Percentiles rank a stretch among this genome's conserved stretches.
Evolutionary conservation across 2,888 invertebrate genomes (phyloP).

Genomic region (Willowsia nigromaculata): DNA sequence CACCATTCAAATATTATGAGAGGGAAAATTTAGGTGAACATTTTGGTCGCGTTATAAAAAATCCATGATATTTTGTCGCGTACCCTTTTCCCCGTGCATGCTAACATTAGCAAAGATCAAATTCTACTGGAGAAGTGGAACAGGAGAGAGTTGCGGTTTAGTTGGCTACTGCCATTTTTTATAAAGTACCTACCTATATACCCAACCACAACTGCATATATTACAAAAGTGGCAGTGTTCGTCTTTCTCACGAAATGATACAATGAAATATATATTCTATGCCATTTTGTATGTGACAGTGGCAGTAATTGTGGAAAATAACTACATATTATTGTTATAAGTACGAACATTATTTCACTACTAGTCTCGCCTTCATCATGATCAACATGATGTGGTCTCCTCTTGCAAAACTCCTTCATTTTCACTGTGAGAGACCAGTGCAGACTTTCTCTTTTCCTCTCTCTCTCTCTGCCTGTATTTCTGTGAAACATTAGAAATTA

Average conservation of each 20-base stretch:
- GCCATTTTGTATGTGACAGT: neutral
- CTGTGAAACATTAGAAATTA: neutral
- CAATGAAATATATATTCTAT: neutral
- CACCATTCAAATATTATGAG: too few species aligned
- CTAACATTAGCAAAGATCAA: too few species aligned
- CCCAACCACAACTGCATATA: too few species aligned
- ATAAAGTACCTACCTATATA: neutral
- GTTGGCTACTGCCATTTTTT: too few species aligned
- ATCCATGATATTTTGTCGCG: too few species aligned
- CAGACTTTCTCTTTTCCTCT: neutral
- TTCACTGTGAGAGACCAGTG: neutral
- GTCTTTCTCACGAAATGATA: neutral
- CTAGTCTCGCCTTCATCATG: neutral
- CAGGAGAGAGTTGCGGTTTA: too few species aligned
- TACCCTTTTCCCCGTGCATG: too few species aligned
- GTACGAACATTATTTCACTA: neutral
- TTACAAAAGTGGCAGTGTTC: too few species aligned
- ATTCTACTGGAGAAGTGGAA: too few species aligned
- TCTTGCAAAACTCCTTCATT: neutral
- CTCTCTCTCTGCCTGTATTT: neutral
- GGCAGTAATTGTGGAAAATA: slow-evolving; percentile 16
- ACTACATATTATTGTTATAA: neutral
- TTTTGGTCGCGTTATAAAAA: too few species aligned
- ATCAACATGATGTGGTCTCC: neutral
- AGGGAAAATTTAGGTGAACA: too few species aligned